Base-by-base conservation (phyloP, 2,888 invertebrate species). In the Agrilus cyanescens region DNA sequence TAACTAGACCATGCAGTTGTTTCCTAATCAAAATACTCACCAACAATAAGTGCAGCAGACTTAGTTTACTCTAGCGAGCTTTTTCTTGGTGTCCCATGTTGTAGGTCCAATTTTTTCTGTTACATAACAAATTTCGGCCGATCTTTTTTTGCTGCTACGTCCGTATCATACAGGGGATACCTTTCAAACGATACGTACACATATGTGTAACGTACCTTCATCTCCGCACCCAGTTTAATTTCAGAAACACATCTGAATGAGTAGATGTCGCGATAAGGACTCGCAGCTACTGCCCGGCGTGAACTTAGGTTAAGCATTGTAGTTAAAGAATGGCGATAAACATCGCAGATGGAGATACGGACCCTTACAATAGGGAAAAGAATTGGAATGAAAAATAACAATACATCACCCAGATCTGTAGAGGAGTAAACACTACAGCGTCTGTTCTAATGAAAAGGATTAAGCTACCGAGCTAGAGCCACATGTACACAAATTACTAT, bases 251-350 rank as follows among this genome's bases (percentile, higher is more conserved):
- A 63, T 63, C 63, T 56, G 58, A 60, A 60, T 57, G 54, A 54
- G 56, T 56, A 59, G 59, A 62, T 62, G 54, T 31, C 49, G 51
- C 57, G 57, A 55, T 55, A 54, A 54, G 47, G 41, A 44, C 44
- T 39, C 46, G 58, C 25, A 25, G 25, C 60, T 60, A 57, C 60
- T 51, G 60, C 58, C 47, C 59, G 56, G 58, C 61, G 59, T 60
- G 61, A 63, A 60, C 58, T 55, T 57, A 49, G 53, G 56, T 54
- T 56, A 55, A 52, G 58, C 55, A 63, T 64, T 65, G 63, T 65
- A 61, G 58, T 59, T 57, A 58, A 63, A 65, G 64, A 63, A 62
- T 60, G 61, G 60, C 53, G 65, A 65, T 65, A 63, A 62, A 53
- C 58, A 66, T 65, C 66, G 52, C 53, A 55, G 63, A 62, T 61